phyloP scores from a whole-genome alignment of 2,888 invertebrate species.

The Platycnemis pennipes region DNA sequence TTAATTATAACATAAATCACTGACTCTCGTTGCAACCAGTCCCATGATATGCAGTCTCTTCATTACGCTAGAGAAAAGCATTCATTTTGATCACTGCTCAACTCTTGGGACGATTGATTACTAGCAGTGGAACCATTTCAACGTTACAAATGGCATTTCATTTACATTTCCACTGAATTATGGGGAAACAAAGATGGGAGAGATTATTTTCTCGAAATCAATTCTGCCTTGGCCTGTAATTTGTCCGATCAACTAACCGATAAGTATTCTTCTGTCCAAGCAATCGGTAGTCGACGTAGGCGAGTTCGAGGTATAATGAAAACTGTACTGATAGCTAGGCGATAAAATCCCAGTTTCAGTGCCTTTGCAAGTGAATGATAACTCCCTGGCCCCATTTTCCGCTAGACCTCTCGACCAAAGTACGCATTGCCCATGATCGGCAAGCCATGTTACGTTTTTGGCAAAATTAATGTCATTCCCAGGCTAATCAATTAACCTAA shows the following conservation, averaged over 20 bases:
- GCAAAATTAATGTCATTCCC: neutral
- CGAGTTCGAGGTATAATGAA: neutral
- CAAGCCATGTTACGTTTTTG: neutral
- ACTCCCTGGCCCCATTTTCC: neutral
- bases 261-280: neutral
- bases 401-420: neutral
- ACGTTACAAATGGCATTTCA: neutral
- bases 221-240: neutral
- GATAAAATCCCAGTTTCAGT: neutral
- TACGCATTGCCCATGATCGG: neutral
- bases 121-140: neutral
- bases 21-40: neutral
- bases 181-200: neutral
- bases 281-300: neutral
- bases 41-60: neutral
- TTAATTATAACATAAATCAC: slow-evolving; percentile 30
- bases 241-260: neutral
- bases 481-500: neutral
- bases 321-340: neutral
- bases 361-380: neutral
- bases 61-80: neutral
- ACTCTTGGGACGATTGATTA: neutral
- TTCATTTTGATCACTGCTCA: neutral
- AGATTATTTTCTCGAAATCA: neutral
- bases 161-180: neutral